Evolutionary conservation across 2,113 vertebrate species (phyloP).

Genomic region (Chelonoidis abingdonii): DNA sequence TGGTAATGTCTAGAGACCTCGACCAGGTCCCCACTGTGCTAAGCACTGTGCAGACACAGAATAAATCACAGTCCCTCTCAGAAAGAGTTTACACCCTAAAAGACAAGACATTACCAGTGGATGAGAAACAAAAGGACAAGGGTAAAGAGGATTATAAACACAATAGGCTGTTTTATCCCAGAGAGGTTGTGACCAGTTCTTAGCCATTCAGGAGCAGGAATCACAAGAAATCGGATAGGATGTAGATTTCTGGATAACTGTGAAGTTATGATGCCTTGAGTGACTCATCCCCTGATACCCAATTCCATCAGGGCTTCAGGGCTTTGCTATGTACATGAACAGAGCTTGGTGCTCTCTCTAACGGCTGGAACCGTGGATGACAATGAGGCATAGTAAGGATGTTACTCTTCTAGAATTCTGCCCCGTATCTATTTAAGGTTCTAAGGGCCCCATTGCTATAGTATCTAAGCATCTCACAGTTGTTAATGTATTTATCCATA

Average conservation of each 20-base stretch:
- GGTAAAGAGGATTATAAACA: background rate
- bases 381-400: background rate
- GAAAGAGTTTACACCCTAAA: background rate
- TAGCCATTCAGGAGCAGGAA: background rate
- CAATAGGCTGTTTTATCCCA: background rate
- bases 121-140: background rate
- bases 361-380: background rate
- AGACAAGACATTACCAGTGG: background rate
- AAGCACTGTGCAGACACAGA: background rate
- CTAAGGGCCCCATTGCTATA: background rate
- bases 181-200: background rate
- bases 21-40: background rate
- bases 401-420: background rate
- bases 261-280: background rate
- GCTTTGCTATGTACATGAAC: background rate
- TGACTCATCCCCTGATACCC: background rate
- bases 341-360: background rate
- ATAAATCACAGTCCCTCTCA: background rate
- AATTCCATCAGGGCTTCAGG: background rate
- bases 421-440: slow-evolving; percentile 10
- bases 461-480: background rate
- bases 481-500: background rate
- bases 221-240: background rate
- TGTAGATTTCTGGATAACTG: background rate
- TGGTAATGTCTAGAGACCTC: background rate